Evolutionary conservation across 2,113 vertebrate genomes (phyloP).

Genomic region (Suricata suricatta): DNA sequence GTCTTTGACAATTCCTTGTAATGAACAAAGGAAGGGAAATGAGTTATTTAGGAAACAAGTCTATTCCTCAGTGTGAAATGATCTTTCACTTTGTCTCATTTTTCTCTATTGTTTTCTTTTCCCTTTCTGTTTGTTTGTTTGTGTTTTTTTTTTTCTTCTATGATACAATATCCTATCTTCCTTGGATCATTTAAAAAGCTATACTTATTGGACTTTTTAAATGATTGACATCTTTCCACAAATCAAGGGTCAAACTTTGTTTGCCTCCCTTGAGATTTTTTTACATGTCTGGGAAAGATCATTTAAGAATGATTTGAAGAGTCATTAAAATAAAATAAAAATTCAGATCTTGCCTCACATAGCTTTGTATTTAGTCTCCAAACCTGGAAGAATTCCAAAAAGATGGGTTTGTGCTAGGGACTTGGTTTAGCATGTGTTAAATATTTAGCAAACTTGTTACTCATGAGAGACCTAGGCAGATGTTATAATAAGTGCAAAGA

Average conservation of each 20-base stretch:
- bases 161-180: not conserved
- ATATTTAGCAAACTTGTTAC: not conserved
- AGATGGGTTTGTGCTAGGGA: not conserved
- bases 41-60: not conserved
- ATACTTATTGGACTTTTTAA: not conserved
- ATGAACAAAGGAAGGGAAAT: not conserved
- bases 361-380: not conserved
- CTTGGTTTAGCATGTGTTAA: not conserved
- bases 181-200: not conserved
- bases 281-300: not conserved
- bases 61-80: not conserved
- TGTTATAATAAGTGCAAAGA: not conserved
- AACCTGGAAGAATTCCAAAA: not conserved
- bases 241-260: not conserved
- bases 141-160: not conserved
- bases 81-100: not conserved
- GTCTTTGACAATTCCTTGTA: not conserved
- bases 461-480: not conserved
- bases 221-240: not conserved
- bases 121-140: not conserved
- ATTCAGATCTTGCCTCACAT: not conserved
- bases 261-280: not conserved
- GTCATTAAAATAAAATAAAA: not conserved
- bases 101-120: not conserved
- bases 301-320: slow-evolving; percentile 5